Base-by-base conservation (phyloP, 2,113 vertebrate species). In the Vulpes vulpes region DNA sequence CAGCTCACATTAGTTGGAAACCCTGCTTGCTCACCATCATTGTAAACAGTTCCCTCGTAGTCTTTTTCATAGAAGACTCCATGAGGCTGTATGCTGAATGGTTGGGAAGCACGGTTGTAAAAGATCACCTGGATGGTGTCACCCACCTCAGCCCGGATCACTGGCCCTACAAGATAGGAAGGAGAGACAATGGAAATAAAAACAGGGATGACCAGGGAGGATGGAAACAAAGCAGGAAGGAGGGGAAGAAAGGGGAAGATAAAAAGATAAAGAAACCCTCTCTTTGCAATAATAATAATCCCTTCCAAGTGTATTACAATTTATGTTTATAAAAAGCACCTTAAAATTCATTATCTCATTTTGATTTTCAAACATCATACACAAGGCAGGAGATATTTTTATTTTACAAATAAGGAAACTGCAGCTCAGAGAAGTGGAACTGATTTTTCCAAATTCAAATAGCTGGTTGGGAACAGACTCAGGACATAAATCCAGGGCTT, bases 81-180 rank as follows among this genome's bases (percentile, higher is more conserved):
- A 0, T 99, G 99, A 35, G 99, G 99, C 14, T 99, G 99, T 73
- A 99, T 98, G 74, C 99, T 99, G 97, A 99, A 99, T 11, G 99
- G 98, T 94, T 98, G 96, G 9, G 99, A 99, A 53, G 99, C 99
- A 97, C 98, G 99, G 96, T 99, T 99, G 62, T 98, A 93, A 97
- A 99, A 99, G 0, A 62, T 98, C 85, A 99, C 98, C 85, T 98
- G 79, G 67, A 99, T 98, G 35, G 98, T 99, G 64, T 99, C 99
- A 90, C 99, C 99, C 2, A 99, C 99, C 96, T 99, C 99, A 65
- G 99, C 99, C 97, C 98, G 98, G 88, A 99, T 99, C 89, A 99
- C 99, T 0, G 99, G 99, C 60, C 99, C 99, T 99, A 86, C 8
- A 80, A 57, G 96, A 57, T 93, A 0, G 32, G 64, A 89, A 92